A percentile compares a stretch with the other conserved stretches of the same genome.
Conservation (phyloP, 1,140 invertebrate genomes). For the Nephotettix cincticeps region DNA sequence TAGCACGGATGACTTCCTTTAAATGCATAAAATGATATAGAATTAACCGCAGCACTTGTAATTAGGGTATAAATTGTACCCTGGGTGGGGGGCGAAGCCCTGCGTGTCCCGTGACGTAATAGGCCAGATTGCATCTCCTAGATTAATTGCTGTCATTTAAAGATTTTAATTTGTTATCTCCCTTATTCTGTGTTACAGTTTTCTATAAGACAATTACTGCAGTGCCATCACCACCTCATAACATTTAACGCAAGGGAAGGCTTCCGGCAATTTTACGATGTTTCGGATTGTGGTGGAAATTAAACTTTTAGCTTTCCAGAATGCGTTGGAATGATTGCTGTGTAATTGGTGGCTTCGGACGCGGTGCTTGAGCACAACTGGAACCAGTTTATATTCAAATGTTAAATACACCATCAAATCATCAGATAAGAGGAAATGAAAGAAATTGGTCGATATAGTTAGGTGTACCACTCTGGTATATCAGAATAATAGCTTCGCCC, state of each 20-base stretch:
- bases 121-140: neutral
- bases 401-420: no score
- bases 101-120: neutral
- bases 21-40: neutral
- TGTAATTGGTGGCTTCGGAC: neutral
- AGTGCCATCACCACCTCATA: neutral
- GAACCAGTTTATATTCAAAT: no score
- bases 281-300: neutral
- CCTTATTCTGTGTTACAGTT: neutral
- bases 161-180: neutral
- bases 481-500: no score
- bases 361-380: neutral
- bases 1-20: neutral
- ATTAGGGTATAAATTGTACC: slow-evolving; percentile 7
- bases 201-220: neutral
- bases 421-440: no score
- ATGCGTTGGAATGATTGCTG: neutral
- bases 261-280: neutral
- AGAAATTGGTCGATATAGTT: no score
- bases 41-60: neutral
- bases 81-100: neutral
- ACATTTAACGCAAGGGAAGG: neutral
- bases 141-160: slow-evolving; percentile 10
- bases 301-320: neutral
- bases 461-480: no score